phyloP scores from a whole-genome alignment of 2,797 vertebrate genomes.

The Aeoliscus strigatus region DNA sequence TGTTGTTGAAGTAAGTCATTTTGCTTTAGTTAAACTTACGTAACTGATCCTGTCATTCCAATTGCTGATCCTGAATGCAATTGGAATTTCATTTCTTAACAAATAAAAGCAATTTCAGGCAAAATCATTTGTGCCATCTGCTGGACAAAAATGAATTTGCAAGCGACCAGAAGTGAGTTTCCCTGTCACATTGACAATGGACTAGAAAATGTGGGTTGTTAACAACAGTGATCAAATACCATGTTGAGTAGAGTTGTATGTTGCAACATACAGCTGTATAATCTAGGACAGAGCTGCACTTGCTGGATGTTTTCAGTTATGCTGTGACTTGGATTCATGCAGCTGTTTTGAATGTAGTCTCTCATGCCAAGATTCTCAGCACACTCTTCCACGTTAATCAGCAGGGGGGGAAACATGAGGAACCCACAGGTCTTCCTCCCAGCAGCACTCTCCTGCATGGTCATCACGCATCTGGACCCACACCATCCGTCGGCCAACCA shows the following conservation, averaged over 20 bases:
- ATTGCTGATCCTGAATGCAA: too few species aligned
- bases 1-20: too few species aligned
- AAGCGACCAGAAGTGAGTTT: neutral
- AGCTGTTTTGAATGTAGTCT: constrained; percentile 2
- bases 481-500: constrained; percentile 78
- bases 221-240: too few species aligned
- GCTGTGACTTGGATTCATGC: too few species aligned
- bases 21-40: too few species aligned
- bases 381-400: constrained; percentile 16
- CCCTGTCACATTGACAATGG: neutral
- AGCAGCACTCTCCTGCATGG: constrained; percentile 83
- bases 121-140: constrained; percentile 31
- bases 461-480: constrained; percentile 82
- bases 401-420: constrained; percentile 85
- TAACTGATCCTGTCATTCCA: too few species aligned
- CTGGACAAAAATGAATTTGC: constrained; percentile 21
- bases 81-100: neutral
- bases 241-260: neutral
- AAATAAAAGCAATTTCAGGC: constrained; percentile 4
- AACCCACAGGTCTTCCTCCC: constrained; percentile 79
- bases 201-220: neutral
- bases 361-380: neutral
- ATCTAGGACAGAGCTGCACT: neutral
- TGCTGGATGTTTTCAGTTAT: too few species aligned
- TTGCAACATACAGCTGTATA: too few species aligned